Evolutionary conservation across 1,140 invertebrate species (phyloP).

Genomic region (Gryon sp.): DNA sequence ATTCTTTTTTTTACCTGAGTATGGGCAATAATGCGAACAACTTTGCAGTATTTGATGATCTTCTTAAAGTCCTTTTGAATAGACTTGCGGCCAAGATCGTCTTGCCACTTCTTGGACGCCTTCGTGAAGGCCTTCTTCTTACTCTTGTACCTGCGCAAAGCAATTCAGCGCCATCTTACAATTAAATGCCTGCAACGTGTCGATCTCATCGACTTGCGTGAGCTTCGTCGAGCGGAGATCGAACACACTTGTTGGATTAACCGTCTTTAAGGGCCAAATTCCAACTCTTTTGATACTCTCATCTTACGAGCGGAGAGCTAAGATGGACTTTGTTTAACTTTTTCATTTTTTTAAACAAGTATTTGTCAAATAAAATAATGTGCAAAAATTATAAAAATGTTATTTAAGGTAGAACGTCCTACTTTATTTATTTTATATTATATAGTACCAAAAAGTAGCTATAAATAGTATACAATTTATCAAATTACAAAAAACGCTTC

Average conservation of each 20-base stretch:
- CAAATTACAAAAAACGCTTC: too few relatives aligned
- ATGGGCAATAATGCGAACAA: slow-evolving; percentile 97
- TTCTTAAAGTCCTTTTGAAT: slow-evolving; percentile 98
- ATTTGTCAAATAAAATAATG: too few relatives aligned
- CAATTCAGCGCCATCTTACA: slow-evolving; percentile 56
- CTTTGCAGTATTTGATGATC: slow-evolving; percentile 99
- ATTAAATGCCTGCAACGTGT: slow-evolving; percentile 59
- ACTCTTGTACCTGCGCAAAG: slow-evolving; percentile 94
- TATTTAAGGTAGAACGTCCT: too few relatives aligned
- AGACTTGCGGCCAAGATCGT: slow-evolving; percentile 96
- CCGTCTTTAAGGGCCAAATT: slow-evolving; percentile 54
- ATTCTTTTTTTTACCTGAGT: slow-evolving; percentile 86
- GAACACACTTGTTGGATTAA: slow-evolving; percentile 63
- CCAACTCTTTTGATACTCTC: slow-evolving; percentile 65
- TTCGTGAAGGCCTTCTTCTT: slow-evolving; percentile 99
- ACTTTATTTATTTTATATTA: too few relatives aligned
- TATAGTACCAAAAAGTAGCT: too few relatives aligned
- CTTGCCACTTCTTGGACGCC: slow-evolving; percentile 98
- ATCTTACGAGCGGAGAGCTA: slow-evolving; percentile 69
- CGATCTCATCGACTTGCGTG: slow-evolving; percentile 64
- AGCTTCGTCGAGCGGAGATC: slow-evolving; percentile 70
- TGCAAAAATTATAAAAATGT: too few relatives aligned
- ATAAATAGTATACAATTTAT: too few relatives aligned
- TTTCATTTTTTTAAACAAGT: too few relatives aligned
- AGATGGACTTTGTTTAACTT: too few relatives aligned